A percentile compares a stretch with the other conserved stretches of the same genome.
Conservation (phyloP, 2,888 invertebrate genomes). For the Crossocerus cetratus region DNA sequence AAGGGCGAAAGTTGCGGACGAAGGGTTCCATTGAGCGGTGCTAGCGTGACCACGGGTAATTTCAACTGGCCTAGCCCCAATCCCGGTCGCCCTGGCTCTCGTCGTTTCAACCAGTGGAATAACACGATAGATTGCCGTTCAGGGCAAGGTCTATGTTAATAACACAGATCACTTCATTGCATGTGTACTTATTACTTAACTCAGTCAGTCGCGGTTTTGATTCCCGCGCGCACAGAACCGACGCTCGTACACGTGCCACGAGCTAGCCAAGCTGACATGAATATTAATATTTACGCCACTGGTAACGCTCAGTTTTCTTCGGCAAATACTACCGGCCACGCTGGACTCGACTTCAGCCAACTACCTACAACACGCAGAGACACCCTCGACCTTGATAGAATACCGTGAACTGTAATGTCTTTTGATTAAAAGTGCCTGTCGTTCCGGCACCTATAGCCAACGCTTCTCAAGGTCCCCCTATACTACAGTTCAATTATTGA, state of each 20-base stretch:
- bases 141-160: slow-evolving; percentile 75
- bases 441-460: no score
- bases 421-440: no score
- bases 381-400: no score
- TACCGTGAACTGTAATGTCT: no score
- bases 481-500: no score
- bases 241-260: slow-evolving; percentile 25
- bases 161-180: slow-evolving; percentile 71
- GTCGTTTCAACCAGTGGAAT: slow-evolving; percentile 53
- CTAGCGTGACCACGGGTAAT: slow-evolving; percentile 71
- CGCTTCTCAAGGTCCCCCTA: no score
- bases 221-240: slow-evolving; percentile 41
- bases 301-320: slow-evolving; percentile 42
- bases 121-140: slow-evolving; percentile 54
- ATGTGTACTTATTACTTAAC: slow-evolving; percentile 68
- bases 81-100: slow-evolving; percentile 42
- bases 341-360: no score
- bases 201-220: slow-evolving; percentile 42
- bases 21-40: slow-evolving; percentile 27
- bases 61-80: slow-evolving; percentile 48
- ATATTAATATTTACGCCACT: slow-evolving; percentile 47
- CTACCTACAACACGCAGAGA: no score
- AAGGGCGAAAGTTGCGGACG: slow-evolving; percentile 14
- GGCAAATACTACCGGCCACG: slow-evolving; percentile 21
- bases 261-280: slow-evolving; percentile 39